Conservation (phyloP, 1,140 invertebrate genomes). For the Cyrtorhinus lividipennis region DNA sequence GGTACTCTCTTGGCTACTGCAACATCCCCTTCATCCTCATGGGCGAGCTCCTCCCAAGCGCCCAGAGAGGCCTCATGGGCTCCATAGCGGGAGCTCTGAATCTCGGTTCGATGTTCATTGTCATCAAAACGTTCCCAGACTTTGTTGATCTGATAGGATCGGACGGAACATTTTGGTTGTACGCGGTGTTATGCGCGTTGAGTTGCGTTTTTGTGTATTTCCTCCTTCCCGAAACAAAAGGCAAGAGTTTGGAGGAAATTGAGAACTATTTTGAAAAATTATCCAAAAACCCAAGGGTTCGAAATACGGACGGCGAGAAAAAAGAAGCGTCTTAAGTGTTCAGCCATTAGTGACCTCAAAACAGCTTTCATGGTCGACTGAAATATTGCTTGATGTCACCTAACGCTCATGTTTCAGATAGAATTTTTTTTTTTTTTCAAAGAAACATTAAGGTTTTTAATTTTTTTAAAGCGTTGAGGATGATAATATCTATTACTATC, state of each 20-base stretch:
- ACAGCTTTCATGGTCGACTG: too few relatives aligned
- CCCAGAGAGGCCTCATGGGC: conserved; percentile 31
- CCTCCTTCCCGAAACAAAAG: conserved; percentile 41
- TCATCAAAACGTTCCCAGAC: conserved; percentile 34
- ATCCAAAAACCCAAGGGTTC: not conserved
- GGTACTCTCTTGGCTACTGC: conserved; percentile 37
- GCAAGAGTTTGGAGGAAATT: conserved; percentile 38
- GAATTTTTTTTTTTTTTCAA: too few relatives aligned
- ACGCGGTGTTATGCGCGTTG: conserved; percentile 33
- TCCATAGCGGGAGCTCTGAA: conserved; percentile 32
- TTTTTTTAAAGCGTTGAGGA: too few relatives aligned
- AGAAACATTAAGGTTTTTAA: too few relatives aligned
- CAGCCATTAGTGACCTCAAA: too few relatives aligned
- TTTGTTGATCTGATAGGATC: conserved; percentile 29
- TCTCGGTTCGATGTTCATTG: conserved; percentile 34
- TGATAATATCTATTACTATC: too few relatives aligned
- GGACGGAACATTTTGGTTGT: conserved; percentile 36
- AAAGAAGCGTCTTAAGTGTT: too few relatives aligned
- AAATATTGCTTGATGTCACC: too few relatives aligned
- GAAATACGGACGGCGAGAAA: too few relatives aligned
- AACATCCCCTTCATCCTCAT: conserved; percentile 37
- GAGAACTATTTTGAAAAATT: conserved; percentile 26
- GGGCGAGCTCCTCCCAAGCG: conserved; percentile 36
- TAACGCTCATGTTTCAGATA: too few relatives aligned
- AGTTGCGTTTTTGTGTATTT: conserved; percentile 32